Conservation (phyloP, 2,113 vertebrate species). For the Eurypyga helias region DNA sequence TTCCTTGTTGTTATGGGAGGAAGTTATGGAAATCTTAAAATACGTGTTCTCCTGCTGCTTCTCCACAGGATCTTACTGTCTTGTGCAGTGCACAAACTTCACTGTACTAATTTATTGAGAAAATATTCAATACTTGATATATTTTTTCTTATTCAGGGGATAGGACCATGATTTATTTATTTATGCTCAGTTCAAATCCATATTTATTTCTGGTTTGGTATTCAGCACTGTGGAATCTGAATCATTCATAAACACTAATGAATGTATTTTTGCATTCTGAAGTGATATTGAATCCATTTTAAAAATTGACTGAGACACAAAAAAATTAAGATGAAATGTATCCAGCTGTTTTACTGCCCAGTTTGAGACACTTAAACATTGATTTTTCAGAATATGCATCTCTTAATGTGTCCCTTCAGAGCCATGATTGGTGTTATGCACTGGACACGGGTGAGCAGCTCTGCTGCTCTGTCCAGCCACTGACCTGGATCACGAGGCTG, state of each 20-base stretch:
- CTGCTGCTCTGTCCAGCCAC: background rate
- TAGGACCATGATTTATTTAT: constrained; percentile 35
- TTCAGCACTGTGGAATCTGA: constrained; percentile 25
- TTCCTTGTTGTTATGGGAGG: background rate
- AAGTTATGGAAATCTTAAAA: background rate
- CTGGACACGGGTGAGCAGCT: background rate
- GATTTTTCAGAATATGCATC: background rate
- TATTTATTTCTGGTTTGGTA: constrained; percentile 48
- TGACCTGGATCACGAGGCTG: background rate
- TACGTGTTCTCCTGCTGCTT: background rate
- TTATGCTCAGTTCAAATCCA: background rate
- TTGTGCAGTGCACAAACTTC: background rate
- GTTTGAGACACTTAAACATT: background rate
- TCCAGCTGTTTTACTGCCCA: constrained; percentile 21
- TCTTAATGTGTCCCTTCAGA: background rate
- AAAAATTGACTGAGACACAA: constrained; percentile 8
- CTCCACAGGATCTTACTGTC: background rate
- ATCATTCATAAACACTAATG: constrained; percentile 39
- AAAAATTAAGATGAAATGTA: constrained; percentile 14
- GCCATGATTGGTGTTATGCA: background rate
- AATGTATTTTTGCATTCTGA: constrained; percentile 27
- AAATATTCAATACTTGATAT: background rate
- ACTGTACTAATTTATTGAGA: background rate
- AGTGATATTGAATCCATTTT: constrained; percentile 12
- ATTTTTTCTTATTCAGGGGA: background rate